Conservation (phyloP, 2,113 vertebrate species). For the Axis porcinus region DNA sequence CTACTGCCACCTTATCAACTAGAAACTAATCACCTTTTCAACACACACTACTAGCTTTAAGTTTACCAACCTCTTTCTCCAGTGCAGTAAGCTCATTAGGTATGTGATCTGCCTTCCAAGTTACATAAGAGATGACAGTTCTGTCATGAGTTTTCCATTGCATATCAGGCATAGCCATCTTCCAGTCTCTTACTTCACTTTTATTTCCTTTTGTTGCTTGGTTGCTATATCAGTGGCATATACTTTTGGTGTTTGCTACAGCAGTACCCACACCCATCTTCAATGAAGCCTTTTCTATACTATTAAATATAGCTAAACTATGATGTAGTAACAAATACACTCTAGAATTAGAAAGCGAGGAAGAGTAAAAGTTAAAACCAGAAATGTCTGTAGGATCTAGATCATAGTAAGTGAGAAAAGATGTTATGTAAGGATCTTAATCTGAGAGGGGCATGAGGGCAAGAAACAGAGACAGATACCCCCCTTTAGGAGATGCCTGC, state of each 20-base stretch:
- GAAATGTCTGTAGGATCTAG: background rate
- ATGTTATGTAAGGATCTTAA: background rate
- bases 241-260: background rate
- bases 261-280: background rate
- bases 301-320: background rate
- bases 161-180: background rate
- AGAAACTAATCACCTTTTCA: background rate
- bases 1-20: background rate
- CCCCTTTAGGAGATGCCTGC: background rate
- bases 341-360: background rate
- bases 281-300: background rate
- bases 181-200: background rate
- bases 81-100: background rate
- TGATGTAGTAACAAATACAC: background rate
- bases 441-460: background rate
- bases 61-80: background rate
- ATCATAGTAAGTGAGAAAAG: background rate
- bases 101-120: background rate
- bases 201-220: background rate
- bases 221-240: background rate
- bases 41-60: background rate
- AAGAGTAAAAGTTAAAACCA: background rate
- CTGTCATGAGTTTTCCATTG: background rate
- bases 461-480: background rate
- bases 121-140: background rate